Evolutionary conservation across 2,113 vertebrate genomes (phyloP).

Genomic region (Xenopus laevis): DNA sequence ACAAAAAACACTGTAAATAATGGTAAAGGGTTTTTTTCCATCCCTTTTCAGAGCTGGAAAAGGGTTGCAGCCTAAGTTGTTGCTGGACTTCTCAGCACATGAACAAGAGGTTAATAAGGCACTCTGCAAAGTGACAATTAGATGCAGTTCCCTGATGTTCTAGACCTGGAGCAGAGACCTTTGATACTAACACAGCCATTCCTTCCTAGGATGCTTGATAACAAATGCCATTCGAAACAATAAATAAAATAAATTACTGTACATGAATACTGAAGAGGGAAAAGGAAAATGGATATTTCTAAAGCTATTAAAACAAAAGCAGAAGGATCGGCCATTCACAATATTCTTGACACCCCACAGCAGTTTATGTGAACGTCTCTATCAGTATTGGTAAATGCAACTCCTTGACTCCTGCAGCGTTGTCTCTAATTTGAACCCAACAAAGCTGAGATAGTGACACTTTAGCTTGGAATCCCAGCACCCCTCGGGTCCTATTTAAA

Average conservation of each 20-base stretch:
- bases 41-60: background rate
- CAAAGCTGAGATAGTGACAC: too few relatives aligned
- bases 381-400: too few relatives aligned
- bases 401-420: too few relatives aligned
- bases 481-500: too few relatives aligned
- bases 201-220: background rate
- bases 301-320: background rate
- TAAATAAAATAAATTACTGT: background rate
- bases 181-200: background rate
- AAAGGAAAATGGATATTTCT: background rate
- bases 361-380: too few relatives aligned
- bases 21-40: background rate
- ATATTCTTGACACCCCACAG: background rate
- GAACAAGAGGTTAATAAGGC: background rate
- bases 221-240: background rate
- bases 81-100: conserved; percentile 1
- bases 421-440: too few relatives aligned
- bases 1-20: background rate
- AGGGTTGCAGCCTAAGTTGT: background rate
- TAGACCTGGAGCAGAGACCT: conserved; percentile 8
- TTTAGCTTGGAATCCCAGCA: too few relatives aligned
- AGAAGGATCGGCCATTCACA: background rate
- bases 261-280: background rate
- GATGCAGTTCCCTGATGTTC: conserved; percentile 2
- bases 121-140: conserved; percentile 7